Conservation (phyloP, 1,140 invertebrate genomes). For the Chironomus striatipennis region DNA sequence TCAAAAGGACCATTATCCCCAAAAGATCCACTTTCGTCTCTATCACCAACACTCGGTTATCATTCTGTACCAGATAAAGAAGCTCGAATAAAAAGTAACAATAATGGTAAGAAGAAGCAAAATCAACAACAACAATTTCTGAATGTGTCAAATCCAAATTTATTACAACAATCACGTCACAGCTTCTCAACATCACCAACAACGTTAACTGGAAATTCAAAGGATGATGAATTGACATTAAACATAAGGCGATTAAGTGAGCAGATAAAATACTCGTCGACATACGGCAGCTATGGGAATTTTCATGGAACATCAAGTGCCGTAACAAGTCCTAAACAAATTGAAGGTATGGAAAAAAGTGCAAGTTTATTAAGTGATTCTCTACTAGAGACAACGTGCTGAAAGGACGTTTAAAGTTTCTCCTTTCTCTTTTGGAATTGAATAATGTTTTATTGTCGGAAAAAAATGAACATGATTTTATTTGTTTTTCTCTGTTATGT, state of each 20-base stretch:
- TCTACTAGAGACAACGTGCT: slow-evolving; percentile 37
- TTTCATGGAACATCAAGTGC: not conserved
- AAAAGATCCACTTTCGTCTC: not conserved
- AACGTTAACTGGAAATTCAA: slow-evolving; percentile 29
- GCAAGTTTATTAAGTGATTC: slow-evolving; percentile 28
- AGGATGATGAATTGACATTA: slow-evolving; percentile 33
- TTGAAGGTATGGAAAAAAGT: slow-evolving; percentile 27
- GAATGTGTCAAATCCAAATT: slow-evolving; percentile 29
- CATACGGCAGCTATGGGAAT: not conserved
- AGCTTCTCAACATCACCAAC: slow-evolving; percentile 32
- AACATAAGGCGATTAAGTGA: slow-evolving; percentile 37
- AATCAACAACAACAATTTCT: slow-evolving; percentile 27
- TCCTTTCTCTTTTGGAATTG: too few relatives aligned
- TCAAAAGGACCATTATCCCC: not conserved
- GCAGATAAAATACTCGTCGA: slow-evolving; percentile 30
- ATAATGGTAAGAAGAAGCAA: slow-evolving; percentile 11
- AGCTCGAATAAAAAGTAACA: not conserved
- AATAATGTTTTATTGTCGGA: too few relatives aligned
- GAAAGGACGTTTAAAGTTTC: not conserved
- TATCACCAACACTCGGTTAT: not conserved
- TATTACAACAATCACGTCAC: slow-evolving; percentile 32
- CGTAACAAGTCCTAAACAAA: slow-evolving; percentile 27
- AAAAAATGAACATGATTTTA: too few relatives aligned
- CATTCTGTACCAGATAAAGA: not conserved
- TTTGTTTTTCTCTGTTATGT: too few relatives aligned